Evolutionary conservation across 2,113 vertebrate species (phyloP).

Genomic region (Corythornis cristatus): DNA sequence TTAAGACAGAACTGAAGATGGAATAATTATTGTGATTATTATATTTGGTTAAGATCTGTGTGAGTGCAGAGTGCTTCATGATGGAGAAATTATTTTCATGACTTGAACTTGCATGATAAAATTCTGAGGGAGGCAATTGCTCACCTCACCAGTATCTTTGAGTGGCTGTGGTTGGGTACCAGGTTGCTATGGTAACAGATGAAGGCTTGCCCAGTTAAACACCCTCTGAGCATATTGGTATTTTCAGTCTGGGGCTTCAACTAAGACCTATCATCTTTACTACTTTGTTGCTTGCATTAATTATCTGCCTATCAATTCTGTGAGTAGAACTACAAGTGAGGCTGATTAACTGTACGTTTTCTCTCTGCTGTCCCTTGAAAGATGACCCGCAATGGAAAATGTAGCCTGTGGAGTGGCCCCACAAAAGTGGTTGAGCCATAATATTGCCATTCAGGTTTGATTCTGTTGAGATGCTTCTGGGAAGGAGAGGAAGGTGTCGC

Average conservation of each 20-base stretch:
- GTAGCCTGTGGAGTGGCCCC: not conserved
- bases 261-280: conserved; percentile 47
- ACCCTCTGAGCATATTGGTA: conserved; percentile 49
- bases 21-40: conserved; percentile 31
- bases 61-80: not conserved
- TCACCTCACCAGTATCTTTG: conserved; percentile 59
- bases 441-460: not conserved
- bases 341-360: not conserved
- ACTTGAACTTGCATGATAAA: conserved; percentile 17
- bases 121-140: conserved; percentile 47
- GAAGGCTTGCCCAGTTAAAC: conserved; percentile 54
- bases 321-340: not conserved
- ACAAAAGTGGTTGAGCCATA: not conserved
- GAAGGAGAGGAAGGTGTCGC: not conserved
- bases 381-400: not conserved
- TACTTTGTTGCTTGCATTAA: conserved; percentile 49
- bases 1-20: not conserved
- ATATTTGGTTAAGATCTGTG: conserved; percentile 25
- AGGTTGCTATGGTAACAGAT: conserved; percentile 83
- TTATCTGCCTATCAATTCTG: not conserved
- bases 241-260: conserved; percentile 38
- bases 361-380: not conserved
- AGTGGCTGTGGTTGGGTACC: conserved; percentile 71
- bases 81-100: conserved; percentile 18
- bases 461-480: not conserved